Evolutionary conservation across 2,888 invertebrate genomes (phyloP), one percentile per base, ranked within the genome.

Genomic region (Podabrus alpinus): DNA sequence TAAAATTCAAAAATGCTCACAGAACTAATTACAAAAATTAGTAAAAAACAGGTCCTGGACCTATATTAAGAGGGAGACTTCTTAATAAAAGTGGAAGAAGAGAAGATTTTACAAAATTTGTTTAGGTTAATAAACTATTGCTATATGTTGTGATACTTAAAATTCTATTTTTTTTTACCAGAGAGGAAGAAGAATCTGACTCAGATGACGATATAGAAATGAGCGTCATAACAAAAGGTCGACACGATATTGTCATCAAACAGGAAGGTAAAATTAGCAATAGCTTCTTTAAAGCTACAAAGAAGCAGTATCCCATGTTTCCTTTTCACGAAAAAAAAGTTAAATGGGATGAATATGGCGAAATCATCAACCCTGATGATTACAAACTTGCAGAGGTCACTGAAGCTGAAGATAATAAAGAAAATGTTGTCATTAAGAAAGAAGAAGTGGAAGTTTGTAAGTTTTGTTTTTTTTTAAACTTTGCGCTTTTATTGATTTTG

Each of bases 261-360:
- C 92, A 92, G 74, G 93, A 93, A 88, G 92, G 90, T 66, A 87
- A 87, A 83, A 83, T 86, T 66, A 91, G 87, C 85, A 91, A 90
- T 80, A 95, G 96, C 71, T 96, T 96, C 84, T 96, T 96, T 85
- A 96, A 96, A 86, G 94, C 93, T 2, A 94, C 92, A 71, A 95
- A 97, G 88, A 95, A 97, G 72, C 95, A 97, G 82, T 95, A 97
- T 87, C 98, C 98, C 0, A 98, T 99, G 96, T 99, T 95, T 88
- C 99, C 98, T 1, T 95, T 94, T 85, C 92, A 94, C 66, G 98
- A 99, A 86, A 97, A 98, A 76, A 93, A 97, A 85, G 91, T 97
- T 24, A 93, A 96, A 85, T 92, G 92, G 83, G 99, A 99, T 83
- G 99, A 99, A 86, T 99, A 99, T 85, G 99, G 99, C 0, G 99